Evolutionary conservation across 2,113 vertebrate species (phyloP).

Genomic region (Ameiurus melas): DNA sequence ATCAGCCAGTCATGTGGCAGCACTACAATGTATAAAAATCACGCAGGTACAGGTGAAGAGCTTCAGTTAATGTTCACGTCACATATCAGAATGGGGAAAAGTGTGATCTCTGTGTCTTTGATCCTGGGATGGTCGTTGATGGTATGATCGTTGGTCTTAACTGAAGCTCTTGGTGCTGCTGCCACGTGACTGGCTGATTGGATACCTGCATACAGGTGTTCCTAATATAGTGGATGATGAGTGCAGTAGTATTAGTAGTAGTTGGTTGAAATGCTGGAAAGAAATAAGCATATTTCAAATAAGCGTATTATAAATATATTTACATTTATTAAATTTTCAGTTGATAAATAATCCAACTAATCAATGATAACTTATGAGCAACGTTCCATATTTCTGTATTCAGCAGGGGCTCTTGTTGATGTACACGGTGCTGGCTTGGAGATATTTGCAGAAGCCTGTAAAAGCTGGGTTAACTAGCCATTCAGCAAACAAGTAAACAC

Average conservation of each 20-base stretch:
- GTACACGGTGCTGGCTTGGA: constrained; percentile 23
- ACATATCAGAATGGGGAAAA: too few species aligned
- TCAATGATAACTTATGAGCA: background rate
- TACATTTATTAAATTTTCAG: background rate
- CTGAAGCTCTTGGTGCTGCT: too few species aligned
- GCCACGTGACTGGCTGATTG: too few species aligned
- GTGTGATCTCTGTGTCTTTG: too few species aligned
- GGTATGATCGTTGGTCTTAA: too few species aligned
- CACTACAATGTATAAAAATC: too few species aligned
- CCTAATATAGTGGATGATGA: too few species aligned
- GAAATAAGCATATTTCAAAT: background rate
- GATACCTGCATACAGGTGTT: too few species aligned
- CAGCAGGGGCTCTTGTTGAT: background rate
- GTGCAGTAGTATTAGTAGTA: background rate
- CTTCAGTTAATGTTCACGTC: too few species aligned
- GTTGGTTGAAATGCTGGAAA: background rate
- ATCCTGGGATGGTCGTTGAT: too few species aligned
- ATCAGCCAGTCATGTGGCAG: too few species aligned
- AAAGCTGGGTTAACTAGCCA: constrained; percentile 35
- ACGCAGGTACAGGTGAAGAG: too few species aligned
- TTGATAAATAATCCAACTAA: background rate
- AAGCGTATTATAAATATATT: background rate
- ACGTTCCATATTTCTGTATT: background rate
- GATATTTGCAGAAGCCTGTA: constrained; percentile 10
- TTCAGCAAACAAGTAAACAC: constrained; percentile 65